Base-by-base conservation (phyloP, 2,797 vertebrate genomes). In the Crenichthys baileyi region DNA sequence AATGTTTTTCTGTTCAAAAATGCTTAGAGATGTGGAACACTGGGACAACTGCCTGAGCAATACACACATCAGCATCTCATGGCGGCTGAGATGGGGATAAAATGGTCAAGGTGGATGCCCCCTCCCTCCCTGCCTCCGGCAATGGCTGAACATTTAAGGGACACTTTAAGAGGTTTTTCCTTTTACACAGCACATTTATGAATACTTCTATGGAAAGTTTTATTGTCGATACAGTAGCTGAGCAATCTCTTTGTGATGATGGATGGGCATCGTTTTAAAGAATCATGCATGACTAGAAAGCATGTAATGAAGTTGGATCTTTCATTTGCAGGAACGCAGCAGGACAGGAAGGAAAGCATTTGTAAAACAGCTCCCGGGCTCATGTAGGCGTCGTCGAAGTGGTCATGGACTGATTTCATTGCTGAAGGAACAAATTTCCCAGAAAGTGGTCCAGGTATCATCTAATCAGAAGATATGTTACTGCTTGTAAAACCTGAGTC, bases 51-150 rank as follows among this genome's bases (percentile, higher is more conserved):
- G 61, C 61, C 70, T 51, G 71, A 87, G 76, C 46, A 51, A 18
- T 65, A 48, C 60, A 53, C 41, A 48, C 76, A 72, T n/a, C 20
- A 53, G 71, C 60, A 79, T 85, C 71, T 18, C 70, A 73, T 61
- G 7, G 39, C 73, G 61, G 78, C 48, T 60, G 46, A 55, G 73
- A 71, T 51, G 53, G 46, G 76, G 78, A 79, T 77, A 70, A 70
- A 88, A 87, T 80, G 85, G 89, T 90, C 81, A 90, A 77, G 76
- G 81, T 83, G 74, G 53, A 86, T 85, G 13, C 8, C 67, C 67
- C 44, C 13, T 48, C 44, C 26, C 44, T 44, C 71, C 56, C 36
- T 36, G 36, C 36, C 51, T 58, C 36, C 46, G 18, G 24, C 75
- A 56, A 78, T 13, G 53, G 73, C 77, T 67, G 0, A 41, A 78